Base-by-base conservation (phyloP, 2,888 invertebrate species). In the Orthosia incerta region DNA sequence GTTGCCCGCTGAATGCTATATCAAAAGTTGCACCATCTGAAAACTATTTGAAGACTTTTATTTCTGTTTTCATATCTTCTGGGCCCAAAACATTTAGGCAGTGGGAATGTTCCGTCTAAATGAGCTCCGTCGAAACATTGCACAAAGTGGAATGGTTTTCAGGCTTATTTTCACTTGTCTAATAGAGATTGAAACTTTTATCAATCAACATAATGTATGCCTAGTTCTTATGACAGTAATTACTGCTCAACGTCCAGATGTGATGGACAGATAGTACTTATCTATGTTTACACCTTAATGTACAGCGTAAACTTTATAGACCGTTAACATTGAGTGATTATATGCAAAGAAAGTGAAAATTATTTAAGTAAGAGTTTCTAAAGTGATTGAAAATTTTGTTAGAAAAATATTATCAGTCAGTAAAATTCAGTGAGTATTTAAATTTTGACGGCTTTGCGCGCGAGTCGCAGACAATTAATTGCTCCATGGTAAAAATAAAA, bases 301-400 rank as follows among this genome's bases (percentile, higher is more conserved):
- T 46, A 55, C 46, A 61, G 15, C 66, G 57, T 74, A 63, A 26
- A 74, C 20, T 82, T 82, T 68, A 74, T 79, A 68, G 59, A 70
- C 75, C 63, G 55, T 79, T 71, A 74, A 83, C 50, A 60, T 69
- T 66, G 57, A 64, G 15, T 55, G 53, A 71, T 39, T 39, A 39
- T 74, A 79, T 23, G 66, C 51, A 23, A 45, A 23, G 67, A 81
- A 65, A 83, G 83, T 61, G 53, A 61, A 72, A 82, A 67, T 61
- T 1, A 50, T 20, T 23, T 3, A 51, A 56, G 68, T 31, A 65
- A 53, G 59, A 82, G 71, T 82, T 77, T 79, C 7, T 3, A 23
- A 66, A 15, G 23, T 59, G 5, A 62, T 55, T 67, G 68, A 68
- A 59, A 48, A 55, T 23, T 31, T 74, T 50, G 3, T 46, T 50